Evolutionary conservation across 2,888 invertebrate genomes (phyloP).

Genomic region (Oscheius sp.): DNA sequence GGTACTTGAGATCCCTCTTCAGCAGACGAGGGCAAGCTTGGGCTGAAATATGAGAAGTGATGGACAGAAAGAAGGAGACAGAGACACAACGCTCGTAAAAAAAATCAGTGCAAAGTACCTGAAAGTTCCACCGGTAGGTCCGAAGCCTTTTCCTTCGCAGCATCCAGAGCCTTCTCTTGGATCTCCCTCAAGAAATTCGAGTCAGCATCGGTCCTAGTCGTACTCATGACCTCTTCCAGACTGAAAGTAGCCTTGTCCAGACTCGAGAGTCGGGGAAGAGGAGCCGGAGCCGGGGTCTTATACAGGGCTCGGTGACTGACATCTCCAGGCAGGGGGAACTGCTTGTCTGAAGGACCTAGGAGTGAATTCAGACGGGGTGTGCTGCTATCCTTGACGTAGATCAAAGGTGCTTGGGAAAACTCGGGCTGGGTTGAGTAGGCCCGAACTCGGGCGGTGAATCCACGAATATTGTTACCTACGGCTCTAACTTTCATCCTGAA

Average conservation of each 20-base stretch:
- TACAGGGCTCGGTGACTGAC: conserved; percentile 36
- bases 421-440: conserved; percentile 51
- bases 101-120: no score
- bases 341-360: conserved; percentile 57
- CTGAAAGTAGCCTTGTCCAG: conserved; percentile 16
- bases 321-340: conserved; percentile 59
- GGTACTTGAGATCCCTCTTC: conserved; percentile 59
- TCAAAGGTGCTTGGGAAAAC: conserved; percentile 11
- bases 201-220: conserved; percentile 30
- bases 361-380: conserved; percentile 56
- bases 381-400: conserved; percentile 29
- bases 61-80: no score
- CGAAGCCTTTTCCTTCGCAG: conserved; percentile 46
- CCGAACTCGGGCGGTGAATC: conserved; percentile 51
- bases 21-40: conserved; percentile 54
- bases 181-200: conserved; percentile 23
- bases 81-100: no score
- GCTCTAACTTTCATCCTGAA: conserved; percentile 38
- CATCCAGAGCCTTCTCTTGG: conserved; percentile 41
- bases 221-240: conserved; percentile 23
- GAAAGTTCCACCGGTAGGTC: conserved; percentile 47
- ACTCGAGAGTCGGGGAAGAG: neutral
- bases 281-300: neutral
- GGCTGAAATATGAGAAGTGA: conserved; percentile 35
- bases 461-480: conserved; percentile 52